Evolutionary conservation across 2,797 vertebrate genomes (phyloP).

Genomic region (Cossypha polioptera): DNA sequence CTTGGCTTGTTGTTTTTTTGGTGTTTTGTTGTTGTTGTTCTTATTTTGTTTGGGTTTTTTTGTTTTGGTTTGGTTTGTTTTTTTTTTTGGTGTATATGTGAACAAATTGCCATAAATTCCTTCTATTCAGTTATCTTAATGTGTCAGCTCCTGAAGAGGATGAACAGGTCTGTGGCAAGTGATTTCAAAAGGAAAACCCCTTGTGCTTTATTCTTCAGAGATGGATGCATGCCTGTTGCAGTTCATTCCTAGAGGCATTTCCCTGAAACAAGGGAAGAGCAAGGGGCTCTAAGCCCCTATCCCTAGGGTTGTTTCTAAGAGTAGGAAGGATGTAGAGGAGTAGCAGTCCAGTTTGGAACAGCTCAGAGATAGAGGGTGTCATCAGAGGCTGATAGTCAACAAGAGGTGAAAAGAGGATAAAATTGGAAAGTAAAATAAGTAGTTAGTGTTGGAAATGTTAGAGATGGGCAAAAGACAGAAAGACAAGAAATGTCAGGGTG

Average conservation of each 20-base stretch:
- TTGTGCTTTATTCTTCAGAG: background rate
- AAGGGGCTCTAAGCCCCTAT: background rate
- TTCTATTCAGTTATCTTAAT: background rate
- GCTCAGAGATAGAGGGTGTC: background rate
- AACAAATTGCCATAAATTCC: background rate
- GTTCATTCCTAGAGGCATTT: background rate
- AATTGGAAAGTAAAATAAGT: background rate
- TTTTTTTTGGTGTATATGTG: background rate
- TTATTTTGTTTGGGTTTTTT: no score
- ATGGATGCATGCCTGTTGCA: background rate
- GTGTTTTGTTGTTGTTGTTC: no score
- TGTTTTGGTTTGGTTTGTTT: no score
- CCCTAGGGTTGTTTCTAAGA: background rate
- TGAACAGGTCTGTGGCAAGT: background rate
- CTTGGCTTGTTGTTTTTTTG: background rate
- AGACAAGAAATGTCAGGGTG: background rate
- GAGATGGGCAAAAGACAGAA: background rate
- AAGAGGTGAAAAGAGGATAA: background rate
- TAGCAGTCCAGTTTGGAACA: background rate
- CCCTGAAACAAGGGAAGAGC: background rate
- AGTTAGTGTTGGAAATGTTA: background rate
- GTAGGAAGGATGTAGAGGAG: background rate
- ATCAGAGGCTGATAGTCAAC: background rate
- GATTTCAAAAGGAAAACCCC: background rate
- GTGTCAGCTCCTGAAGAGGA: background rate